Percentiles rank a stretch among this genome's conserved stretches.
Evolutionary conservation across 2,888 invertebrate genomes (phyloP).

Genomic region (Drosophila falleni): DNA sequence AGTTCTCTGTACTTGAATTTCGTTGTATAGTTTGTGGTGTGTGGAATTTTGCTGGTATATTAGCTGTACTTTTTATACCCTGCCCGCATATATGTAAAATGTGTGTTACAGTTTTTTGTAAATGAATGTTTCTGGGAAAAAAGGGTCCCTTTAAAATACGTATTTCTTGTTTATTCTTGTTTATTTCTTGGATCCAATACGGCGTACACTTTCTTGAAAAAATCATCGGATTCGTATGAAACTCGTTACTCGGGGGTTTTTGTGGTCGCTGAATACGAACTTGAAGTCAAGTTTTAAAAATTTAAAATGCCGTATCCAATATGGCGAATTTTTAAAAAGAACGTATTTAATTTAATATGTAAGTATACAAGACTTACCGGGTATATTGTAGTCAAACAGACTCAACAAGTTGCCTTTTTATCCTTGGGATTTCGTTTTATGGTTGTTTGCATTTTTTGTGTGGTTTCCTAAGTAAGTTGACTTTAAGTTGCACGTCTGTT

Average conservation of each 20-base stretch:
- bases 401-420: background rate
- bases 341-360: no score
- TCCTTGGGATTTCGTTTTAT: background rate
- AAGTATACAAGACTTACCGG: background rate
- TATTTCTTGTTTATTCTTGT: no score
- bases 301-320: no score
- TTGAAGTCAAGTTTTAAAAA: no score
- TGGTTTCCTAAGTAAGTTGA: conserved; percentile 18
- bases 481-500: conserved; percentile 27
- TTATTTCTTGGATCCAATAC: no score
- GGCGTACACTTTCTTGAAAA: no score
- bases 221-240: no score
- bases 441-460: conserved; percentile 2
- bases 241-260: no score
- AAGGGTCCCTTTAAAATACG: no score
- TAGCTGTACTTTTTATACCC: conserved; percentile 1
- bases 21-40: background rate
- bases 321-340: no score
- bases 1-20: background rate
- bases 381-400: background rate
- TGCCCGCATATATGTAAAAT: background rate
- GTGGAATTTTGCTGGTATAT: conserved; percentile 16
- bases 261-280: no score
- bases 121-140: background rate
- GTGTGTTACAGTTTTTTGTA: background rate